Percentiles rank a stretch among this genome's conserved stretches.
phyloP scores from a whole-genome alignment of 2,888 invertebrate species.

The Syrphus vitripennis region DNA sequence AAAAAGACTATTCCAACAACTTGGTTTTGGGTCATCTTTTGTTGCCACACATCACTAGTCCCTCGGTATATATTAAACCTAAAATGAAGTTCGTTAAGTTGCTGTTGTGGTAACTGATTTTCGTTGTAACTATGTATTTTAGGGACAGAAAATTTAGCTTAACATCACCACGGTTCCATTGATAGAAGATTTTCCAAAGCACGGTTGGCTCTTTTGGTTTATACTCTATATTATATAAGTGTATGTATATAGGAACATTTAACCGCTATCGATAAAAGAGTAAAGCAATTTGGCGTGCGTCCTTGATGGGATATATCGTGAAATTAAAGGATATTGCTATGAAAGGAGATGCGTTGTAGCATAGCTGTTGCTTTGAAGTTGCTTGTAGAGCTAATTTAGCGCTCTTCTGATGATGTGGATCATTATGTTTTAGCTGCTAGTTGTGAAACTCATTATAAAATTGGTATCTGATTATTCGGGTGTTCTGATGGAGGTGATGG shows the following conservation, averaged over 20 bases:
- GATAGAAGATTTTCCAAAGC: not conserved
- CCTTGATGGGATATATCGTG: not conserved
- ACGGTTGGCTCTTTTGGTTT: not conserved
- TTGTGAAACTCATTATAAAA: not conserved
- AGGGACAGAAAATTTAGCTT: not conserved
- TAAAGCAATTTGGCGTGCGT: not conserved
- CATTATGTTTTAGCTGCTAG: not conserved
- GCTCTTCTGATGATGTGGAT: not conserved
- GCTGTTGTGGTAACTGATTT: constrained; percentile 15
- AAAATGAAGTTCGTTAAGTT: not conserved
- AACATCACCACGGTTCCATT: not conserved
- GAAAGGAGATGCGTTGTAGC: not conserved
- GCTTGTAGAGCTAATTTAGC: not conserved
- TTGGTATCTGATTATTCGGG: not conserved
- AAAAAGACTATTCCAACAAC: not conserved
- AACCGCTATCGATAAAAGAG: not conserved
- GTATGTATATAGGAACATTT: not conserved
- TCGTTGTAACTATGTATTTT: not conserved
- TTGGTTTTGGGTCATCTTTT: not conserved
- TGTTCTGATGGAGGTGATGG: not conserved
- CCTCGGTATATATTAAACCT: not conserved
- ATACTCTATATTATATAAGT: too few species aligned
- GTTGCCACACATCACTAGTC: not conserved
- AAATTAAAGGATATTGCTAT: not conserved
- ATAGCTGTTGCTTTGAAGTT: constrained; percentile 1